Conservation (phyloP, 2,797 vertebrate species). For the Sebastes paucispinis region DNA sequence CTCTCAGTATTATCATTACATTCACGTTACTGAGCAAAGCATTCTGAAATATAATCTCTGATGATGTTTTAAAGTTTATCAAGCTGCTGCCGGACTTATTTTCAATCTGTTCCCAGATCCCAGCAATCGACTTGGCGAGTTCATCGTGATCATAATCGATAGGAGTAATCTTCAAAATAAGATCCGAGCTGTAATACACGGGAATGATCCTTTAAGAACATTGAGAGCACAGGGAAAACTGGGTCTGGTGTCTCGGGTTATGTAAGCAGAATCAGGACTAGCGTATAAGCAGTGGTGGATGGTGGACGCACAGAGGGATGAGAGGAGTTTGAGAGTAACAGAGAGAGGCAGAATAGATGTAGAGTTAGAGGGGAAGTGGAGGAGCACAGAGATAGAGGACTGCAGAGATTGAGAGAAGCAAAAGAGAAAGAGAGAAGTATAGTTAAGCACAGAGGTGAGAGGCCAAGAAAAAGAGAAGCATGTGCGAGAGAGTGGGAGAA, state of each 20-base stretch:
- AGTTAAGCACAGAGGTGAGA: slow-evolving; percentile 56
- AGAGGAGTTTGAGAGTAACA: slow-evolving; percentile 51
- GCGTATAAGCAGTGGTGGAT: slow-evolving; percentile 39
- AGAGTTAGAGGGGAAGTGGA: slow-evolving; percentile 27
- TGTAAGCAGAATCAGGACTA: slow-evolving; percentile 53
- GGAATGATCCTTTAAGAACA: slow-evolving; percentile 6
- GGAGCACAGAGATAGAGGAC: not conserved
- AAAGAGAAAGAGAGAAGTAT: slow-evolving; percentile 17
- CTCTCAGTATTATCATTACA: not conserved
- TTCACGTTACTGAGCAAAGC: not conserved
- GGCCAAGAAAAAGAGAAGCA: slow-evolving; percentile 58
- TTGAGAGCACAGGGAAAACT: slow-evolving; percentile 18
- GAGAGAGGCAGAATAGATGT: slow-evolving; percentile 43
- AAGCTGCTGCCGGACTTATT: too few relatives aligned
- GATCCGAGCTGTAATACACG: not conserved
- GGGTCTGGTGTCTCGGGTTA: slow-evolving; percentile 54
- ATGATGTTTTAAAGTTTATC: not conserved
- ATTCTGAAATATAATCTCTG: not conserved
- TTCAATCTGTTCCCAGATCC: not conserved
- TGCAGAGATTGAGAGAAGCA: slow-evolving; percentile 26
- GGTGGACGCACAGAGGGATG: slow-evolving; percentile 33
- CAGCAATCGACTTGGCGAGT: not conserved
- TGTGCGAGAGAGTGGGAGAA: slow-evolving; percentile 63
- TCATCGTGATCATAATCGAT: not conserved
- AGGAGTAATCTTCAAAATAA: not conserved